A percentile compares a stretch with the other conserved stretches of the same genome.
These are phyloP conservation scores for Xyliphius kryptos DNA, from an alignment of 2,113 vertebrate species.

Conservation along the genomic window DNA sequence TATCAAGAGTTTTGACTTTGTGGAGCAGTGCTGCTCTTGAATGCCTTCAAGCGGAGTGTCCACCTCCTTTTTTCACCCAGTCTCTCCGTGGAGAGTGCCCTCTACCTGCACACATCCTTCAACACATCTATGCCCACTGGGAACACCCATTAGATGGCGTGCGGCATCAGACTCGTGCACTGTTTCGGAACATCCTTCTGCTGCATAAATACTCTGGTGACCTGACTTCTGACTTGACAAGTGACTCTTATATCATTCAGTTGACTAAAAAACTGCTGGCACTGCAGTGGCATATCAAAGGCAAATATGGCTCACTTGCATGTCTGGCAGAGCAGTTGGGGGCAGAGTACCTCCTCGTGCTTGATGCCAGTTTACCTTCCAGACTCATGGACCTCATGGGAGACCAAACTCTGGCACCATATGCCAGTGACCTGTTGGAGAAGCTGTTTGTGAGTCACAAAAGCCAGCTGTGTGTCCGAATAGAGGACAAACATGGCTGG, in stretches of 20 bases:
- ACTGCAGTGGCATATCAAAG: conserved; percentile 89
- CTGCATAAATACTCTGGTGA: conserved; percentile 64
- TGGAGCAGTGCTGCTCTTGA: conserved; percentile 80
- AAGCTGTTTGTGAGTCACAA: conserved; percentile 87
- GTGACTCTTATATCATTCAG: conserved; percentile 68
- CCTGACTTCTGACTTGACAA: conserved; percentile 24
- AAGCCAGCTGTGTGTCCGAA: conserved; percentile 57
- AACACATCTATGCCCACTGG: conserved; percentile 89
- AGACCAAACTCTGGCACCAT: conserved; percentile 85
- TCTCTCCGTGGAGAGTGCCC: conserved; percentile 68
- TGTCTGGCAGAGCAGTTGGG: conserved; percentile 83
- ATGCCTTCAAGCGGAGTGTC: conserved; percentile 56
- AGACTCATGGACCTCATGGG: conserved; percentile 78
- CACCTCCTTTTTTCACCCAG: conserved; percentile 56
- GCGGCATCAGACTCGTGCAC: conserved; percentile 80
- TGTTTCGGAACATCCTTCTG: conserved; percentile 83
- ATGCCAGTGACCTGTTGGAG: conserved; percentile 87
- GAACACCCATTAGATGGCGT: conserved; percentile 90
- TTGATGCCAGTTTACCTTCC: conserved; percentile 71
- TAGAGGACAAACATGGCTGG: conserved; percentile 52
- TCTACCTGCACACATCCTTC: conserved; percentile 64
- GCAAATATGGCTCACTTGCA: conserved; percentile 81
- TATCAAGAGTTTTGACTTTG: conserved; percentile 76
- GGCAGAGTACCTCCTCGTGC: conserved; percentile 65
- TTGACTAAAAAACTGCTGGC: conserved; percentile 70